Percentiles rank a stretch among this genome's conserved stretches.
These are phyloP conservation scores for Oreochromis mossambicus DNA, from an alignment of 2,797 vertebrate species.

Conservation along the genomic window DNA sequence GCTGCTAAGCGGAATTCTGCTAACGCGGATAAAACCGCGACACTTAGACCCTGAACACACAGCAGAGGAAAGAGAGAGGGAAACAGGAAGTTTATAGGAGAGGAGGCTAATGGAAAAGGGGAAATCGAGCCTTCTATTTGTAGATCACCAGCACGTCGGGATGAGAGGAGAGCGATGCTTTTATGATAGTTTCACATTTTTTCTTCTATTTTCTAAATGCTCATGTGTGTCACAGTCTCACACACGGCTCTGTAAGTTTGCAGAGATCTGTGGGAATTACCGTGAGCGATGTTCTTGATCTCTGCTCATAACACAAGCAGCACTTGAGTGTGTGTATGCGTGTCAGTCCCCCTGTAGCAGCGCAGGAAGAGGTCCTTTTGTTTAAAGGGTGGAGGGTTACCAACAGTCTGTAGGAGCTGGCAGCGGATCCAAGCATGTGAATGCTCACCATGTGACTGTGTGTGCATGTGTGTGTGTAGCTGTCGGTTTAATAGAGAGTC, in stretches of 20 bases:
- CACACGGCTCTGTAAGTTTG: neutral
- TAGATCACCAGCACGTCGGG: slow-evolving; percentile 13
- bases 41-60: neutral
- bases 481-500: neutral
- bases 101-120: slow-evolving; percentile 3
- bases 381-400: slow-evolving; percentile 51
- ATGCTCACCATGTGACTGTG: neutral
- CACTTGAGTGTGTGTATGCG: neutral
- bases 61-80: slow-evolving; percentile 12
- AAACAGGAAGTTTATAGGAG: neutral
- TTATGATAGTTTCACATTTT: neutral
- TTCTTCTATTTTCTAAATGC: neutral
- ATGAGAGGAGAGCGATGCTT: slow-evolving; percentile 4
- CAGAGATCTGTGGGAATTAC: neutral
- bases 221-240: neutral
- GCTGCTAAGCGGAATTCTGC: slow-evolving; percentile 41
- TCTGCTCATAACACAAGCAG: slow-evolving; percentile 14
- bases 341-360: neutral
- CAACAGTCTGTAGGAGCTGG: slow-evolving; percentile 46
- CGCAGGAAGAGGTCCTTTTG: slow-evolving; percentile 53
- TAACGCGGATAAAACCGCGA: slow-evolving; percentile 24
- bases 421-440: slow-evolving; percentile 22
- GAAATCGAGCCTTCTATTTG: slow-evolving; percentile 8
- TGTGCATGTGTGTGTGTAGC: neutral
- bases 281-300: neutral